phyloP scores from a whole-genome alignment of 2,113 vertebrate genomes.

The Micronycteris hirsuta region DNA sequence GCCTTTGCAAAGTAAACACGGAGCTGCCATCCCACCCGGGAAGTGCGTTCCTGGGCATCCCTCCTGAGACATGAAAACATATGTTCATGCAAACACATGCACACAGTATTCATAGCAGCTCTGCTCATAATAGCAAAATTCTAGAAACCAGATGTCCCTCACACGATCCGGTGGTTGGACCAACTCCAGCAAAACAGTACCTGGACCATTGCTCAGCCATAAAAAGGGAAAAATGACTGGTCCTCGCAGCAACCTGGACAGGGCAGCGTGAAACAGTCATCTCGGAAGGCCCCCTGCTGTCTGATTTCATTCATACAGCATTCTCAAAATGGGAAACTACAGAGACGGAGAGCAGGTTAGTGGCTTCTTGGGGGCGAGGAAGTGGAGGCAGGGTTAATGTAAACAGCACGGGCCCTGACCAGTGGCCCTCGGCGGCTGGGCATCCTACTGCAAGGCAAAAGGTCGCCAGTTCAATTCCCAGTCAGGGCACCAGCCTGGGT shows the following conservation, averaged over 20 bases:
- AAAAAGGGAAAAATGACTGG: neutral
- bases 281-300: accelerated
- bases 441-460: too few species aligned
- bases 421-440: too few species aligned
- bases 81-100: neutral
- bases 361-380: neutral
- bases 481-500: too few species aligned
- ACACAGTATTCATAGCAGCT: neutral
- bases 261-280: neutral
- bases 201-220: neutral
- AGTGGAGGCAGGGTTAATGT: accelerated
- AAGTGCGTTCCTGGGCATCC: neutral
- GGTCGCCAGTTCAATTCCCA: too few species aligned
- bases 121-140: neutral
- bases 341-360: neutral
- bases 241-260: neutral
- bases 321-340: accelerated
- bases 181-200: accelerated
- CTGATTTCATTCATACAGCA: accelerated
- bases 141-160: neutral
- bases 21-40: neutral
- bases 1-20: neutral
- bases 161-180: neutral
- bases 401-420: accelerated
- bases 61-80: neutral